These are phyloP conservation scores for Epizoanthus rinbou DNA, from an alignment of 92 coral and sea anemone genomes.

Conservation along the genomic window DNA sequence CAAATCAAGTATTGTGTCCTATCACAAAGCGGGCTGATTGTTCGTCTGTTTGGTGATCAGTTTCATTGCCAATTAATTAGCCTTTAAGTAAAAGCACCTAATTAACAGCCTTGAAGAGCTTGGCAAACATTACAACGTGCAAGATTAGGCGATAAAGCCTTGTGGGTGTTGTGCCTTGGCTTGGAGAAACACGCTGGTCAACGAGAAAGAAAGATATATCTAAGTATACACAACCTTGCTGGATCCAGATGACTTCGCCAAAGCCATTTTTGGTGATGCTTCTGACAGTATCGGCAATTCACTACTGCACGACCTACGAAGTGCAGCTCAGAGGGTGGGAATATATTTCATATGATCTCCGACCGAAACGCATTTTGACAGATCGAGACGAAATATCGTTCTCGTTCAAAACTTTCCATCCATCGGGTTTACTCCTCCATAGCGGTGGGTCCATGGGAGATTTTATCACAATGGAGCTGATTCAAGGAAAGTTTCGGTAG, in stretches of 20 bases:
- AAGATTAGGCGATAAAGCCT: slow-evolving; percentile 34
- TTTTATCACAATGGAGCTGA: slow-evolving; percentile 82
- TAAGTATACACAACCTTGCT: slow-evolving; percentile 4
- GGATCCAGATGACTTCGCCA: slow-evolving; percentile 7
- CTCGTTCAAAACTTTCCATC: slow-evolving; percentile 82
- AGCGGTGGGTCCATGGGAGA: slow-evolving; percentile 87
- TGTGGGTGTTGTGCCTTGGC: slow-evolving; percentile 16
- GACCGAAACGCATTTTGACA: slow-evolving; percentile 57
- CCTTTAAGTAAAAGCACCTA: slow-evolving; percentile 39
- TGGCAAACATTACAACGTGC: slow-evolving; percentile 28
- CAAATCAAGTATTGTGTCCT: neutral
- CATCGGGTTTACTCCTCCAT: slow-evolving; percentile 80
- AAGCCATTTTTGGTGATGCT: slow-evolving; percentile 6
- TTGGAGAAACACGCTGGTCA: neutral
- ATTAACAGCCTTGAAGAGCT: slow-evolving; percentile 22
- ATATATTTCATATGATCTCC: slow-evolving; percentile 75
- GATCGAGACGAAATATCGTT: slow-evolving; percentile 63
- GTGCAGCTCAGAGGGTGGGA: slow-evolving; percentile 64
- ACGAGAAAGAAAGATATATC: neutral
- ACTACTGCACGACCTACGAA: slow-evolving; percentile 49
- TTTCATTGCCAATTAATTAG: slow-evolving; percentile 25
- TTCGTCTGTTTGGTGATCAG: neutral
- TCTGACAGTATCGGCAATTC: slow-evolving; percentile 16
- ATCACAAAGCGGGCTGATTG: neutral
- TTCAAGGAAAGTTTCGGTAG: slow-evolving; percentile 87